These are phyloP conservation scores for Drosophila mimica DNA, from an alignment of 2,888 invertebrate genomes.

Conservation along the genomic window DNA sequence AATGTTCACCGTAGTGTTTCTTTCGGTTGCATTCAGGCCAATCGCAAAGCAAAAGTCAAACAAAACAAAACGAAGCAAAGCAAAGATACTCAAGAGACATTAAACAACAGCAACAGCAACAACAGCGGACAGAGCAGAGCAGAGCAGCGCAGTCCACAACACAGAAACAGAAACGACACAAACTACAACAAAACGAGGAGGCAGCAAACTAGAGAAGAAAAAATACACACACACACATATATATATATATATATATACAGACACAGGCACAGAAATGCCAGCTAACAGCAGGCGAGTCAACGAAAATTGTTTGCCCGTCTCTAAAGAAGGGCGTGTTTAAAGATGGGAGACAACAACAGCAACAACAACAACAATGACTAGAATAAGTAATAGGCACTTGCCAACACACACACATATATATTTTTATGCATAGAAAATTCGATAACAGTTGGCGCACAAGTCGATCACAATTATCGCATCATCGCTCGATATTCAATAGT, in stretches of 20 bases:
- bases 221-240: neutral
- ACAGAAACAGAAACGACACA: slow-evolving; percentile 48
- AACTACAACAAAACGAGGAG: slow-evolving; percentile 52
- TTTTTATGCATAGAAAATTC: neutral
- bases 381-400: slow-evolving; percentile 32
- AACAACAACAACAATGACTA: slow-evolving; percentile 4
- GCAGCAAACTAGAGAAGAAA: slow-evolving; percentile 26
- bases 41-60: slow-evolving; percentile 61
- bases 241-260: too few species aligned
- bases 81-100: slow-evolving; percentile 58
- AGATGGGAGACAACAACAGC: slow-evolving; percentile 25
- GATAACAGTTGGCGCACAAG: slow-evolving; percentile 33
- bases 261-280: slow-evolving; percentile 10
- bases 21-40: slow-evolving; percentile 81
- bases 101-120: slow-evolving; percentile 34
- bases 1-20: slow-evolving; percentile 30
- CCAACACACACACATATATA: slow-evolving; percentile 3
- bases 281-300: slow-evolving; percentile 27
- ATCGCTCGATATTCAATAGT: slow-evolving; percentile 22
- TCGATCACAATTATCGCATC: slow-evolving; percentile 26
- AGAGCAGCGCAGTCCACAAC: slow-evolving; percentile 20
- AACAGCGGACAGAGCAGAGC: slow-evolving; percentile 11
- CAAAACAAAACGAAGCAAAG: slow-evolving; percentile 42
- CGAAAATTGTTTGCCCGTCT: slow-evolving; percentile 42
- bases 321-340: slow-evolving; percentile 50